A percentile compares a stretch with the other conserved stretches of the same genome.
Evolutionary conservation across 1,140 invertebrate genomes (phyloP).

Genomic region (Bombus vancouverensis): DNA sequence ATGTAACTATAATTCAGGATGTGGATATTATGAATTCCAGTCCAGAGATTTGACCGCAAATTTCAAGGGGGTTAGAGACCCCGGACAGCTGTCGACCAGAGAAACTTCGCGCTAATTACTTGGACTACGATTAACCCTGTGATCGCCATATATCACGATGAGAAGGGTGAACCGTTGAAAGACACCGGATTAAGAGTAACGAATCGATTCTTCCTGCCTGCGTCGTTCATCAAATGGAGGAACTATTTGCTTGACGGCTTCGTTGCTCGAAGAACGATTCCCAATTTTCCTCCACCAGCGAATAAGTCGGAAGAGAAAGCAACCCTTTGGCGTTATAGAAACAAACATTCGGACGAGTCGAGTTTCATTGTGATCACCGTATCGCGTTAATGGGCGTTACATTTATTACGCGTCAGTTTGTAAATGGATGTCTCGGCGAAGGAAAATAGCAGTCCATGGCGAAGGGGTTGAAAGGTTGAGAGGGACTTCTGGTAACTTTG

Average conservation of each 20-base stretch:
- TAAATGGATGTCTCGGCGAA: background rate
- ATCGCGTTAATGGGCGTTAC: background rate
- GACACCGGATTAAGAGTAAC: constrained; percentile 42
- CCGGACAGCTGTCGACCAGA: constrained; percentile 29
- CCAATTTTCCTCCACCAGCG: background rate
- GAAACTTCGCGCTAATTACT: constrained; percentile 42
- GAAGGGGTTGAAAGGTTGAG: constrained; percentile 12
- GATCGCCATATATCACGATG: constrained; percentile 36
- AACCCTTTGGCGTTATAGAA: background rate
- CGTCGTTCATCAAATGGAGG: constrained; percentile 38
- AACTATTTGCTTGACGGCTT: background rate
- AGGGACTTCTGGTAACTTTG: constrained; percentile 33
- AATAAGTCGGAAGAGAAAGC: background rate
- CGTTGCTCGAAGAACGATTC: background rate
- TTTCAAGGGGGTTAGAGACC: background rate
- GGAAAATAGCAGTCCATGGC: background rate
- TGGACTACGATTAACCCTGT: constrained; percentile 35
- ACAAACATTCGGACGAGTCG: background rate
- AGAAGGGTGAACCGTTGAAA: constrained; percentile 20
- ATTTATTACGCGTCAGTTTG: constrained; percentile 14
- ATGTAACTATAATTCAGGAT: background rate
- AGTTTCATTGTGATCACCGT: background rate
- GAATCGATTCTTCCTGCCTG: constrained; percentile 10
- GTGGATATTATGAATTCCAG: background rate
- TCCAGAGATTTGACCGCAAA: background rate